Evolutionary conservation across 1,140 invertebrate species (phyloP).

Genomic region (Cotesia vestalis): DNA sequence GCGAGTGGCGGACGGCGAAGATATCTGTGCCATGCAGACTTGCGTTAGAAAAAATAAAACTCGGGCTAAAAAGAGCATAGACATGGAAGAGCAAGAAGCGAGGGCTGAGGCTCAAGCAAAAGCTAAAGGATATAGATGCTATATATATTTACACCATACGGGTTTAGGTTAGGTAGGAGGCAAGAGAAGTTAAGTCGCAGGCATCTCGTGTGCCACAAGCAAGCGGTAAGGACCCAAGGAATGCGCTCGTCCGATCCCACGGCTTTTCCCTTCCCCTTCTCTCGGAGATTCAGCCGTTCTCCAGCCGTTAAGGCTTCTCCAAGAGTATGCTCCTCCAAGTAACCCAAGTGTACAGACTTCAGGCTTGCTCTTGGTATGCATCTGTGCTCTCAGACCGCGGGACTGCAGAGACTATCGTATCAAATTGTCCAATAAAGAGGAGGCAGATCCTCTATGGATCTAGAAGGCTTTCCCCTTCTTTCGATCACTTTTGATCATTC

Average conservation of each 20-base stretch:
- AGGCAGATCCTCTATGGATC: too few species aligned
- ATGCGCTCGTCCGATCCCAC: slow-evolving; percentile 63
- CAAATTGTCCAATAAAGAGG: too few species aligned
- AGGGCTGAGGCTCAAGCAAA: neutral
- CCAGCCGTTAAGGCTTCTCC: slow-evolving; percentile 22
- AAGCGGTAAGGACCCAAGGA: slow-evolving; percentile 56
- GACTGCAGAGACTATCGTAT: too few species aligned
- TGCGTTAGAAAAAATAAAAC: slow-evolving; percentile 26
- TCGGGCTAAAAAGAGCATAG: neutral
- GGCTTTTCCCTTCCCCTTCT: slow-evolving; percentile 55
- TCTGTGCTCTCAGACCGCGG: too few species aligned
- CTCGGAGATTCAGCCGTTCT: slow-evolving; percentile 20
- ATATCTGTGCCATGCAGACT: slow-evolving; percentile 28
- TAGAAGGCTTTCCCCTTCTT: too few species aligned
- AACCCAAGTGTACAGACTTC: neutral
- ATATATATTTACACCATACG: too few species aligned
- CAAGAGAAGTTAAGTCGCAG: slow-evolving; percentile 35
- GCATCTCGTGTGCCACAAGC: slow-evolving; percentile 53
- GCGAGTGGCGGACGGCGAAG: neutral
- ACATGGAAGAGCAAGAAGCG: slow-evolving; percentile 21
- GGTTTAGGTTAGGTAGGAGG: slow-evolving; percentile 25
- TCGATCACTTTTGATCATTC: too few species aligned
- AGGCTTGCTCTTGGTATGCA: too few species aligned
- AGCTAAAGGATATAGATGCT: slow-evolving; percentile 15
- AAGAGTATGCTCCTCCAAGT: slow-evolving; percentile 5